phyloP scores from a whole-genome alignment of 2,113 vertebrate species.

The Proteles cristata region DNA sequence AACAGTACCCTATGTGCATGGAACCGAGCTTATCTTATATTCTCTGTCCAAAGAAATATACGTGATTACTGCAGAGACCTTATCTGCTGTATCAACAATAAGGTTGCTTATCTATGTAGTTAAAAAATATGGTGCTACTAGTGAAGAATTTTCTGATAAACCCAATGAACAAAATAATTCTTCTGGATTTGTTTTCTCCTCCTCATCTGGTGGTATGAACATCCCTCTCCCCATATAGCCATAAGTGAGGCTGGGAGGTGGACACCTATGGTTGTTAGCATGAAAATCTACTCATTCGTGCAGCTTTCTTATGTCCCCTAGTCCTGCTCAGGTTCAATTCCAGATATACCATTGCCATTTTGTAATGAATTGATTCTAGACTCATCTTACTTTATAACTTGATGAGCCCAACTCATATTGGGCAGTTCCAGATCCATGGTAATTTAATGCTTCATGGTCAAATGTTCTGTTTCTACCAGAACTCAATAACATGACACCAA shows the following conservation, averaged over 20 bases:
- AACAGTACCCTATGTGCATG: conserved; percentile 96
- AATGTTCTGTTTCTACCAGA: not conserved
- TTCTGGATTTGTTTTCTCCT: not conserved
- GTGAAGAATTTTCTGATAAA: conserved; percentile 94
- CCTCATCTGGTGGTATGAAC: not conserved
- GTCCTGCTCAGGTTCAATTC: not conserved
- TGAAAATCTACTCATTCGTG: not conserved
- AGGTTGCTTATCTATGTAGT: conserved; percentile 87
- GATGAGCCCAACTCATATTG: not conserved
- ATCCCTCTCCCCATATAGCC: no score
- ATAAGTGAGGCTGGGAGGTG: not conserved
- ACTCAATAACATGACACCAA: not conserved
- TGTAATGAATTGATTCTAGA: not conserved
- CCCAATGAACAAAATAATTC: conserved; percentile 85
- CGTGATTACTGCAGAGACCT: conserved; percentile 93
- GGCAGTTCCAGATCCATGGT: not conserved
- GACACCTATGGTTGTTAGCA: not conserved
- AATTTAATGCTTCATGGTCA: not conserved
- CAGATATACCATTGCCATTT: not conserved
- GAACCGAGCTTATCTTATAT: conserved; percentile 92
- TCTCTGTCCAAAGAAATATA: conserved; percentile 97
- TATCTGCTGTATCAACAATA: conserved; percentile 83
- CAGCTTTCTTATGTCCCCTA: not conserved
- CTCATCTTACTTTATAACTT: not conserved
- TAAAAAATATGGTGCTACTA: conserved; percentile 90